Evolutionary conservation across 2,888 invertebrate genomes (phyloP), one percentile per base, ranked within the genome.

Genomic region (Pyrgus malvae): DNA sequence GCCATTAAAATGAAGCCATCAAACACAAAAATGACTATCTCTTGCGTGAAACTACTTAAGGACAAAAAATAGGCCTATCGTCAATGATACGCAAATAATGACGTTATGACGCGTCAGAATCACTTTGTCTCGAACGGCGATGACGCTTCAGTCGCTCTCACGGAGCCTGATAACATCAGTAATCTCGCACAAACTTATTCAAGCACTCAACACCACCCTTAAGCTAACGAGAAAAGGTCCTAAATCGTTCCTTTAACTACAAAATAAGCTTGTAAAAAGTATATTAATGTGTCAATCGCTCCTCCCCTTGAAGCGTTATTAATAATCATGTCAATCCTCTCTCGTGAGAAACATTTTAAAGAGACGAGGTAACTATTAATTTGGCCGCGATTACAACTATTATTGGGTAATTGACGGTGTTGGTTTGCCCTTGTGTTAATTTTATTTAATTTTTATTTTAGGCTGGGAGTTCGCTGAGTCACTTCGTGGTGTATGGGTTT

Each of bases 251-350:
- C 51, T n/a, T n/a, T 21, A 21, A 48, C 7, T 14, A 9, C 21
- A 25, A 31, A 48, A 5, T 35, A 58, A 56, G 25, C 61, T 70
- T 65, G 78, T 72, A 54, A 62, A 65, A 63, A 63, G 70, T 75
- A 76, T 80, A 83, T 83, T 85, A 85, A 88, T 73, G 83, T 84
- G 86, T 87, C 87, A 84, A 86, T 79, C 80, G 84, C 84, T 74
- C 83, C 83, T 85, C 55, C 57, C 55, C 53, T 41, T 48, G 60
- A 63, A 56, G 57, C 63, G 72, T 78, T 84, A 84, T 84, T 85
- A 86, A 85, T 86, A 86, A 86, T 81, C 80, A 79, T 83, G 86
- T 87, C 86, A 84, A 82, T 83, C 74, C 66, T 58, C 65, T 76
- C 87, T 76, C 88, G 87, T 89, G 88, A 88, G 88, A 89, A 87